Evolutionary conservation across 1,140 invertebrate genomes (phyloP), one percentile per base, ranked within the genome.

Genomic region (Scaptomyza hsui): DNA sequence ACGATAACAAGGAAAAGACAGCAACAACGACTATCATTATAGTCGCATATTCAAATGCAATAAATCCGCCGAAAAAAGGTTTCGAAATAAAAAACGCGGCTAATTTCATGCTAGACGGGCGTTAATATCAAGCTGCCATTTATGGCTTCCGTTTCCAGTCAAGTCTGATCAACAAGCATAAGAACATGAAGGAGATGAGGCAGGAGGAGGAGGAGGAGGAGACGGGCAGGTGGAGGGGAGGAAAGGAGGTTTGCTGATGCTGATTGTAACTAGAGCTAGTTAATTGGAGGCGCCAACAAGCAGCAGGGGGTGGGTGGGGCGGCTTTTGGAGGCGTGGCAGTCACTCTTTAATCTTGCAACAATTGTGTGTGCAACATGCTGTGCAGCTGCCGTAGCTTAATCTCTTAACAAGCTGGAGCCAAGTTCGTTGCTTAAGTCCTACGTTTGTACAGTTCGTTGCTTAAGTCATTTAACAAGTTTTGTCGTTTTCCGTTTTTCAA

Each of bases 61-160:
- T 83, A 89, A 82, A 82, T 77, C 71, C 71, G 55, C 44, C 6
- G n/a, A 37, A 42, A 42, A 10, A 42, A 16, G 7, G 41, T 1
- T 41, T 41, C 1, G 24, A 13, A 13, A 2, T 1, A 15, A 15
- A 41, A 32, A 48, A 62, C 4, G 10, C 5, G 12, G 15, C 67
- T 81, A 86, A 88, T 81, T 81, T 72, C 32, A 74, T 57, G 71
- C 86, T 88, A 78, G 78, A 88, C 48, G 68, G 68, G 68, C 79
- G 72, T 63, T 89, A 89, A 89, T 88, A 78, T 82, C 64, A 75
- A 62, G 82, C 82, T 86, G 82, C 78, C 82, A 88, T 82, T 86
- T 82, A 80, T 57, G 71, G 82, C 82, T 86, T 86, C 82, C 82
- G 82, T 81, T 81, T 47, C 37, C 13, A 39, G 24, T 6, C 24